Evolutionary conservation across 2,113 vertebrate genomes (phyloP).

Genomic region (Ginglymostoma cirratum): DNA sequence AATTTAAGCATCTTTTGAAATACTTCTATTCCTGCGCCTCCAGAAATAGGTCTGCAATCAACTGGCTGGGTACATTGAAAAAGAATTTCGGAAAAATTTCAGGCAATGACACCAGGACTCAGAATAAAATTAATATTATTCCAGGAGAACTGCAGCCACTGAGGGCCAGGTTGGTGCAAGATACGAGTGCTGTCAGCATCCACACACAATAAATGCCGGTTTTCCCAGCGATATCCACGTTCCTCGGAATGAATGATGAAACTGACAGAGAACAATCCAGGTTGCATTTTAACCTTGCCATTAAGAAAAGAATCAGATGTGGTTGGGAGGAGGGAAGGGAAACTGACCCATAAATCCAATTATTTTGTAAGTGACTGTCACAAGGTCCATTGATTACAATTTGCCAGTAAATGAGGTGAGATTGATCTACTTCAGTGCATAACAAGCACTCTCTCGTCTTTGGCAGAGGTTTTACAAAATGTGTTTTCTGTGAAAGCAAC

Average conservation of each 20-base stretch:
- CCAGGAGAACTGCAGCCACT: neutral
- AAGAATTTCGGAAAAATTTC: neutral
- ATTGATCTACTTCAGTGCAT: conserved; percentile 45
- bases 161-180: neutral
- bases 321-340: neutral
- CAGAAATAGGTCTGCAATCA: too few relatives aligned
- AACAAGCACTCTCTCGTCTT: conserved; percentile 49
- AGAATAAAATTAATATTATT: neutral
- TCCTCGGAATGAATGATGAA: neutral
- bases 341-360: conserved; percentile 42
- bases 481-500: neutral
- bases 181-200: neutral
- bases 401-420: conserved; percentile 46
- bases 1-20: neutral
- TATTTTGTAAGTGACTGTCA: conserved; percentile 57
- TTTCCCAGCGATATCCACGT: neutral
- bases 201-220: neutral
- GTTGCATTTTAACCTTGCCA: neutral
- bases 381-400: conserved; percentile 61
- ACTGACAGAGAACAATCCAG: neutral
- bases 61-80: too few relatives aligned
- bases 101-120: neutral
- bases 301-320: neutral
- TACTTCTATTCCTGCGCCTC: neutral
- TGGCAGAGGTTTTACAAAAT: conserved; percentile 39